Evolutionary conservation across 2,113 vertebrate genomes (phyloP).

Genomic region (Chamaea fasciata): DNA sequence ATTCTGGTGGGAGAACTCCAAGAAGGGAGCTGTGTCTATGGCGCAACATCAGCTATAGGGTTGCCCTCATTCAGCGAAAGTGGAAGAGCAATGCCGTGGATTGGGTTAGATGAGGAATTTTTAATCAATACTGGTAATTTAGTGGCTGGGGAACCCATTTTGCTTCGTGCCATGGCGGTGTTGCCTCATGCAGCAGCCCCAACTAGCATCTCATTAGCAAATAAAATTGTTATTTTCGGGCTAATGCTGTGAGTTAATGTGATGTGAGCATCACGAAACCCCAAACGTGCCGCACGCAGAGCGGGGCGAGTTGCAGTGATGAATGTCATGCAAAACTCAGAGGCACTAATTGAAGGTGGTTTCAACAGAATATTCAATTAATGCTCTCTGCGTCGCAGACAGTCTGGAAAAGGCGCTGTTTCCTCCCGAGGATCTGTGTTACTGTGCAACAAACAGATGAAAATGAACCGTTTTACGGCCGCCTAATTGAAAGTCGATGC

Average conservation of each 20-base stretch:
- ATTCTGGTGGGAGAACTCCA: neutral
- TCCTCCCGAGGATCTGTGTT: conserved; percentile 58
- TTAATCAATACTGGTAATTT: fast-evolving
- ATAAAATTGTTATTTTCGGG: conserved; percentile 44
- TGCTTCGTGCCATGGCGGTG: fast-evolving
- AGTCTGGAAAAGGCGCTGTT: conserved; percentile 46
- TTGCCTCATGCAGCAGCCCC: neutral
- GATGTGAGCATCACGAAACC: neutral
- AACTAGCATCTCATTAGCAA: conserved; percentile 36
- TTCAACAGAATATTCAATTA: conserved; percentile 69
- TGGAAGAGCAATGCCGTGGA: fast-evolving
- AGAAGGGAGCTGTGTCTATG: fast-evolving
- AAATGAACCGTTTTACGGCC: conserved; percentile 60
- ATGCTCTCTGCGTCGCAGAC: conserved; percentile 53
- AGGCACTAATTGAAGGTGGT: conserved; percentile 68
- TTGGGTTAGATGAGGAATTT: neutral
- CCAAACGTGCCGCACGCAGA: neutral
- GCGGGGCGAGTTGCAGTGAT: neutral
- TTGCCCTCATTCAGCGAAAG: neutral
- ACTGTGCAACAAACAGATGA: conserved; percentile 64
- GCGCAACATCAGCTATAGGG: fast-evolving
- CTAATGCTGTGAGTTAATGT: neutral
- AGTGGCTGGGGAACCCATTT: neutral
- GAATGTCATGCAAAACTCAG: conserved; percentile 3
- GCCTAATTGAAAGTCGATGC: conserved; percentile 66